Percentiles rank a stretch among this genome's conserved stretches.
Conservation (phyloP, 1,140 invertebrate species). For the Oncopodura yosiiana region DNA sequence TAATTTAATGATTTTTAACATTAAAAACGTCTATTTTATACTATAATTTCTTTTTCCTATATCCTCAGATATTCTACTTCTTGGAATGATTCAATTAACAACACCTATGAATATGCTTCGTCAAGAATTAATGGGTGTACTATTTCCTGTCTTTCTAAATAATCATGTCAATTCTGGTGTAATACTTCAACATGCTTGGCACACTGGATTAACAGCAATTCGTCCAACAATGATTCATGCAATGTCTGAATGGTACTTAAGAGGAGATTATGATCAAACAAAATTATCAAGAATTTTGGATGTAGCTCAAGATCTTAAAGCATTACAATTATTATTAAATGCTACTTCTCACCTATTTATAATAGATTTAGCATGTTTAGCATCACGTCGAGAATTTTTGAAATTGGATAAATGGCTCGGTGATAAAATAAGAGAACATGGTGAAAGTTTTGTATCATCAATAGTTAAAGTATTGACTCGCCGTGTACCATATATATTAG, state of each 20-base stretch:
- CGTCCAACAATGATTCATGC: slow-evolving; percentile 85
- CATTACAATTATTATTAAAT: slow-evolving; percentile 83
- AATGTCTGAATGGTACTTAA: slow-evolving; percentile 94
- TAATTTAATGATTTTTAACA: too few species aligned
- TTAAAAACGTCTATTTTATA: too few species aligned
- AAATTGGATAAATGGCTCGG: slow-evolving; percentile 97
- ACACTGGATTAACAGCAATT: slow-evolving; percentile 52
- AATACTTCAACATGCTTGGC: slow-evolving; percentile 91
- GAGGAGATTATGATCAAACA: slow-evolving; percentile 83
- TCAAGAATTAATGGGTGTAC: slow-evolving; percentile 70
- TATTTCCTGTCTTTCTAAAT: slow-evolving; percentile 83
- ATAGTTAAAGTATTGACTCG: slow-evolving; percentile 74
- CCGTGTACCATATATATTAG: slow-evolving; percentile 73
- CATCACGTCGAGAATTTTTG: slow-evolving; percentile 88
- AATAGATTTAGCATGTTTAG: slow-evolving; percentile 93
- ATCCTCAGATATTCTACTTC: slow-evolving; percentile 77
- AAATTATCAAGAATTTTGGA: slow-evolving; percentile 88
- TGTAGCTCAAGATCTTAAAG: slow-evolving; percentile 94
- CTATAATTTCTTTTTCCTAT: too few species aligned
- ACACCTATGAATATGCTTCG: slow-evolving; percentile 61
- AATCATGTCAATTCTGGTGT: slow-evolving; percentile 91
- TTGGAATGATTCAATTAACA: slow-evolving; percentile 66
- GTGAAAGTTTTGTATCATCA: slow-evolving; percentile 72
- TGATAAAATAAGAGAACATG: slow-evolving; percentile 93
- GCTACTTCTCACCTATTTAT: slow-evolving; percentile 71